phyloP scores from a whole-genome alignment of 2,113 vertebrate species.

The Eolophus roseicapilla region DNA sequence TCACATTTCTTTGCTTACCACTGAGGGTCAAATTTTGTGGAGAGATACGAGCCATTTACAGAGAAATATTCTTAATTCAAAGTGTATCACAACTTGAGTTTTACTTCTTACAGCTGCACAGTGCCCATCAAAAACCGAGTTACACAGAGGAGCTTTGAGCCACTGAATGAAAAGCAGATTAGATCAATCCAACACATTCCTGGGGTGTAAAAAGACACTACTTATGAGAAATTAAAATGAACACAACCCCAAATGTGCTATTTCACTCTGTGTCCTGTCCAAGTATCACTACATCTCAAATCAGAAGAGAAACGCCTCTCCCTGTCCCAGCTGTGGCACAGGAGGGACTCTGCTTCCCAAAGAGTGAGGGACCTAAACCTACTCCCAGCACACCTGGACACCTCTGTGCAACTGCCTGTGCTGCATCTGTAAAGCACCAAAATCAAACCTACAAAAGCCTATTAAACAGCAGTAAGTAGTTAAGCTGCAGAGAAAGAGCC shows the following conservation, averaged over 20 bases:
- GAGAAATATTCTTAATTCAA: not conserved
- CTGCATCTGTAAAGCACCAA: not conserved
- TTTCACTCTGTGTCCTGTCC: not conserved
- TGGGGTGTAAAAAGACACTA: not conserved
- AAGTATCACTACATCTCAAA: not conserved
- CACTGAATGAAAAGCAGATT: not conserved
- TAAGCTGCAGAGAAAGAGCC: not conserved
- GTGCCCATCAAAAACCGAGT: not conserved
- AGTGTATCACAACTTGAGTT: not conserved
- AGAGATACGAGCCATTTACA: not conserved
- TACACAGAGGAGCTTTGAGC: not conserved
- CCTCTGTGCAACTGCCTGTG: not conserved
- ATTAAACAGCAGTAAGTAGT: not conserved
- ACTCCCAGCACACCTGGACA: not conserved
- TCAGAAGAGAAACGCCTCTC: not conserved
- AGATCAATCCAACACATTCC: not conserved
- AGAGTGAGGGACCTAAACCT: not conserved
- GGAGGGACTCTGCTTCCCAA: not conserved
- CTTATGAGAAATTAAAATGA: not conserved
- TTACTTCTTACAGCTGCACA: not conserved
- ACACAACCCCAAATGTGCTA: not conserved
- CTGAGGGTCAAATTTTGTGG: not conserved
- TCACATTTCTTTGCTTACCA: not conserved
- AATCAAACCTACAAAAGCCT: not conserved
- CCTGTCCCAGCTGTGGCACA: fast-evolving